phyloP scores from a whole-genome alignment of 2,797 vertebrate species.

The Phrynocephalus forsythii region DNA sequence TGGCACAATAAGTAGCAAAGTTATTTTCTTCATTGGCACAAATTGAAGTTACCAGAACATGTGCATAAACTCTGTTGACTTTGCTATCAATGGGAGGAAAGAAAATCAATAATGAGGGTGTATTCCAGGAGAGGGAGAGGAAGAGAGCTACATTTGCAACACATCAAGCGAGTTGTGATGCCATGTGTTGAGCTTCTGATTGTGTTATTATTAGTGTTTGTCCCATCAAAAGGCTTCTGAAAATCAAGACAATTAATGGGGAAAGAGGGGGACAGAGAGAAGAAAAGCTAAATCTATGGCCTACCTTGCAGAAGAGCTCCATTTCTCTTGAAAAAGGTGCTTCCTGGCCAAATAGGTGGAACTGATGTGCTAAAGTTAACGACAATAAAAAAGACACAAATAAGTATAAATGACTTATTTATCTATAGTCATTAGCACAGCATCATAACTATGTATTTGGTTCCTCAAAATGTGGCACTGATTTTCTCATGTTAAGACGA shows the following conservation, averaged over 20 bases:
- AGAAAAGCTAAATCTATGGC: slow-evolving; percentile 41
- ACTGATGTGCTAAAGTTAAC: slow-evolving; percentile 83
- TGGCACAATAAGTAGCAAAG: slow-evolving; percentile 9
- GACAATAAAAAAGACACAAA: slow-evolving; percentile 65
- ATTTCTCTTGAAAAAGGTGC: slow-evolving; percentile 96
- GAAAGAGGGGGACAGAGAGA: background rate
- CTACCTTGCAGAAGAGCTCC: slow-evolving; percentile 95
- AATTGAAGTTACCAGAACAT: slow-evolving; percentile 11
- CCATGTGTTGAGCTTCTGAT: slow-evolving; percentile 52
- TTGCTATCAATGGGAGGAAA: slow-evolving; percentile 43
- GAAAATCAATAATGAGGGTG: slow-evolving; percentile 35
- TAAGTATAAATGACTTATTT: slow-evolving; percentile 15
- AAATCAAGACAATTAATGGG: slow-evolving; percentile 30
- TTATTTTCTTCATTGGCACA: slow-evolving; percentile 38
- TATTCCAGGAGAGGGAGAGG: slow-evolving; percentile 36
- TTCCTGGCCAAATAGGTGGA: slow-evolving; percentile 94
- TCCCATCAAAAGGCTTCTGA: slow-evolving; percentile 1
- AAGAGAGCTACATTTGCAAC: slow-evolving; percentile 49
- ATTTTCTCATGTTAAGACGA: slow-evolving; percentile 25
- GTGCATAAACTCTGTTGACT: slow-evolving; percentile 8
- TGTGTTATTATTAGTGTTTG: slow-evolving; percentile 22
- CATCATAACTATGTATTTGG: slow-evolving; percentile 14
- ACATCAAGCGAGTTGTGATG: slow-evolving; percentile 51
- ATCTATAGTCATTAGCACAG: background rate
- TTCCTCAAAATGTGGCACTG: slow-evolving; percentile 37